Conservation (phyloP, 2,888 invertebrate genomes). For the Leucophenga montana region DNA sequence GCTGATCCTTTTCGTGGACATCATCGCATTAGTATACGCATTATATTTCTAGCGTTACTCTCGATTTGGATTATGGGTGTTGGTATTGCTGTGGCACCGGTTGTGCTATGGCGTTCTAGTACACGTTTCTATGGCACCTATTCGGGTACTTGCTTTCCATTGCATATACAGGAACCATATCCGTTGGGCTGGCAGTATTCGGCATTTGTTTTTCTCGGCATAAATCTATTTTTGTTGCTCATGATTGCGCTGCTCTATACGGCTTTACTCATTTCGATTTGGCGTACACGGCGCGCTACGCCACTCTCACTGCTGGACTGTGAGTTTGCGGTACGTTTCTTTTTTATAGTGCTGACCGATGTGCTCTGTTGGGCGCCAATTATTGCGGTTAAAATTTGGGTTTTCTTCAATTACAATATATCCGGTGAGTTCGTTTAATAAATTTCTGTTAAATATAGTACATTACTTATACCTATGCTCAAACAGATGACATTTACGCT, state of each 20-base stretch:
- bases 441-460: not conserved
- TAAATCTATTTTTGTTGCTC: constrained; percentile 77
- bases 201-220: constrained; percentile 79
- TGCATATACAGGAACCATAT: constrained; percentile 81
- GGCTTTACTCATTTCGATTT: constrained; percentile 79
- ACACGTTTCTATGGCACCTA: constrained; percentile 78
- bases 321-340: constrained; percentile 79
- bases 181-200: constrained; percentile 82
- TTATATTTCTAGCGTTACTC: constrained; percentile 75
- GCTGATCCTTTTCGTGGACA: constrained; percentile 77
- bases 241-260: constrained; percentile 77
- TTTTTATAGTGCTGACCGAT: constrained; percentile 81
- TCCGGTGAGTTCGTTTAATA: constrained; percentile 73
- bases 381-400: constrained; percentile 78
- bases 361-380: constrained; percentile 83
- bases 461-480: not conserved
- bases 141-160: constrained; percentile 81
- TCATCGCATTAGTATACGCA: constrained; percentile 75
- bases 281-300: constrained; percentile 77
- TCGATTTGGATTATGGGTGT: constrained; percentile 78
- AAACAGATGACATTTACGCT: constrained; percentile 77
- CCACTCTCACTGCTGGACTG: constrained; percentile 77
- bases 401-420: constrained; percentile 75
- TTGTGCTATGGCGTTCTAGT: constrained; percentile 76
- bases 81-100: constrained; percentile 78